A percentile compares a stretch with the other conserved stretches of the same genome.
phyloP scores from a whole-genome alignment of 2,113 vertebrate genomes.

The Rhea pennata region DNA sequence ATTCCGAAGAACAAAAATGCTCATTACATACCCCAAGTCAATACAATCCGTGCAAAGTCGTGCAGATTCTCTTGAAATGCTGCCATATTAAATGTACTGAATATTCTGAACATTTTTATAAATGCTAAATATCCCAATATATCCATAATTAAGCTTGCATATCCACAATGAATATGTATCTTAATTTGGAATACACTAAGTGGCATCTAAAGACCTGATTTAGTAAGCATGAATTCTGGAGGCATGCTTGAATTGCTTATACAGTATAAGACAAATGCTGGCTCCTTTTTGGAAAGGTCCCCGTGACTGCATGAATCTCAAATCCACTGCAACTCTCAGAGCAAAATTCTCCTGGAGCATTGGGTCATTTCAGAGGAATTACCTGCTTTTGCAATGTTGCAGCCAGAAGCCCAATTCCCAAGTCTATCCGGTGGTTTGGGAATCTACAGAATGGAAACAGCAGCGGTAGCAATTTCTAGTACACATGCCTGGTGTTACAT shows the following conservation, averaged over 20 bases:
- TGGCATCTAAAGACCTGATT: background rate
- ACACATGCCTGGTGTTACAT: rapidly evolving
- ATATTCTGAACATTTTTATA: slow-evolving; percentile 68
- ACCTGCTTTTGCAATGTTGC: background rate
- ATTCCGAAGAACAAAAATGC: slow-evolving; percentile 17
- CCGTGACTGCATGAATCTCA: rapidly evolving
- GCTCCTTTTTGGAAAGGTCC: background rate
- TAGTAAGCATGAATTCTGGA: background rate
- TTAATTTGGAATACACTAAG: slow-evolving; percentile 52
- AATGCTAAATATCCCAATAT: slow-evolving; percentile 57
- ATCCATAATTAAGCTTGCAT: slow-evolving; percentile 58
- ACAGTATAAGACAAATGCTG: background rate
- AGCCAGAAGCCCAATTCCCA: slow-evolving; percentile 4
- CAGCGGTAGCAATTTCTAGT: background rate
- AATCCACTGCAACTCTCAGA: background rate
- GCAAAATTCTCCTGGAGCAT: background rate
- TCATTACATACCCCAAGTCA: background rate
- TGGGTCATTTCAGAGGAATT: background rate
- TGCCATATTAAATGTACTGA: slow-evolving; percentile 44
- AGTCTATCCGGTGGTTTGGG: background rate
- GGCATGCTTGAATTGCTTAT: background rate
- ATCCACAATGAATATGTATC: slow-evolving; percentile 66
- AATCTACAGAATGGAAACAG: background rate
- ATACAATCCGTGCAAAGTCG: slow-evolving; percentile 34
- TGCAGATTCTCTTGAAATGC: slow-evolving; percentile 49